Evolutionary conservation across 2,113 vertebrate species (phyloP).

Genomic region (Microtus pennsylvanicus): DNA sequence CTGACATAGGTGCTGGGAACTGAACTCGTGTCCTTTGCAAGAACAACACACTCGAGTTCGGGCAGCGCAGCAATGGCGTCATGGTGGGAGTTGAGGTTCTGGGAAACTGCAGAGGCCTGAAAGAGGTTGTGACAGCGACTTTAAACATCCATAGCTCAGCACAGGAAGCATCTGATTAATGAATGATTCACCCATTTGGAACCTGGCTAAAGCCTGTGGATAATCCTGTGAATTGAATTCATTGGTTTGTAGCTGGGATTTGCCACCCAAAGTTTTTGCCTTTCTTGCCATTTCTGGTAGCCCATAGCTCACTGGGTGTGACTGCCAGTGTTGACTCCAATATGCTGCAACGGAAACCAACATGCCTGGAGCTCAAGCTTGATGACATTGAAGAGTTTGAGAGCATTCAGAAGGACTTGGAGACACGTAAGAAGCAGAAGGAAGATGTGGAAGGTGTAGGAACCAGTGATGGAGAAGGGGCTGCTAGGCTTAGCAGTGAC

Average conservation of each 20-base stretch:
- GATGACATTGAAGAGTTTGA: conserved; percentile 98
- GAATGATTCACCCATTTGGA: neutral
- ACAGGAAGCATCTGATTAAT: conserved; percentile 19
- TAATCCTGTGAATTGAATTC: conserved; percentile 39
- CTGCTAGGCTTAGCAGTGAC: conserved; percentile 86
- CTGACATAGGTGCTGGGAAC: neutral
- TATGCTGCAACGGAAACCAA: conserved; percentile 96
- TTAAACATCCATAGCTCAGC: conserved; percentile 43
- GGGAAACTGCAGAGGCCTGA: too few species aligned
- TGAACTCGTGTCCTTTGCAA: neutral
- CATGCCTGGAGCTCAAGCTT: conserved; percentile 95
- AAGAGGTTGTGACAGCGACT: conserved; percentile 48
- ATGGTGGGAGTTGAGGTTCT: too few species aligned
- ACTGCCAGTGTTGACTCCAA: conserved; percentile 14
- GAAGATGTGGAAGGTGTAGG: conserved; percentile 92
- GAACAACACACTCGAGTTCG: neutral
- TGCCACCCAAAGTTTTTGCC: neutral
- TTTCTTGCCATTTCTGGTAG: conserved; percentile 43
- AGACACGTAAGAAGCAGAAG: conserved; percentile 94
- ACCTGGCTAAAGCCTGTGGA: conserved; percentile 13
- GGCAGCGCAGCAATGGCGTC: too few species aligned
- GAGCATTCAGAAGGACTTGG: conserved; percentile 91
- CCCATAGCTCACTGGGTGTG: conserved; percentile 15
- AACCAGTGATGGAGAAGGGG: conserved; percentile 88
- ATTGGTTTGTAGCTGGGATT: conserved; percentile 12